phyloP scores from a whole-genome alignment of 2,888 invertebrate genomes.

The Drosophila heteroneura region DNA sequence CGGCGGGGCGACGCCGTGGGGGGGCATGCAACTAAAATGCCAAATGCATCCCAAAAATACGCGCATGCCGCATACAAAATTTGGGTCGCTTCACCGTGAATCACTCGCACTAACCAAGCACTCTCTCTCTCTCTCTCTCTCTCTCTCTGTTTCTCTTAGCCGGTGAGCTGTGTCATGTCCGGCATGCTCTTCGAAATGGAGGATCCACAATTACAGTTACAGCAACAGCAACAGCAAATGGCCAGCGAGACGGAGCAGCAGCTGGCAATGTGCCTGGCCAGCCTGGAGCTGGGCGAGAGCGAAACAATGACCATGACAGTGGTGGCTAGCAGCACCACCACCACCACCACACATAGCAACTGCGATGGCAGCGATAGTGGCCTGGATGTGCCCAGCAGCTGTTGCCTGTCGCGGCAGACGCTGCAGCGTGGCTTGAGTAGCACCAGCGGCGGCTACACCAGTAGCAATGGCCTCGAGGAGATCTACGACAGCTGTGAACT shows the following conservation, averaged over 20 bases:
- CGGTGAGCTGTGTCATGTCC: constrained; percentile 61
- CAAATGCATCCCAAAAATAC: constrained; percentile 72
- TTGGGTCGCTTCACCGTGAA: constrained; percentile 70
- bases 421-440: constrained; percentile 87
- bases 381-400: constrained; percentile 88
- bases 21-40: constrained; percentile 60
- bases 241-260: constrained; percentile 53
- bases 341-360: constrained; percentile 46
- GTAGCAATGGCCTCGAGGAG: constrained; percentile 86
- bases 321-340: constrained; percentile 25
- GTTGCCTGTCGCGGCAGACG: constrained; percentile 82
- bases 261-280: constrained; percentile 70
- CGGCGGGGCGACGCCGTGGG: constrained; percentile 7
- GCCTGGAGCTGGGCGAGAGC: constrained; percentile 74
- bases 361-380: constrained; percentile 93
- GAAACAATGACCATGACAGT: constrained; percentile 25
- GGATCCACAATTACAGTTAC: constrained; percentile 42
- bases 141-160: constrained; percentile 16
- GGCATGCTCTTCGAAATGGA: constrained; percentile 70
- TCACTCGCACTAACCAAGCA: constrained; percentile 48
- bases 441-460: constrained; percentile 89
- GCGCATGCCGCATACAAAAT: constrained; percentile 56
- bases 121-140: constrained; percentile 4
- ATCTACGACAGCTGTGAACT: constrained; percentile 81
- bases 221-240: constrained; percentile 52